Base-by-base conservation (phyloP, 2,797 vertebrate species). In the Microcaecilia unicolor region DNA sequence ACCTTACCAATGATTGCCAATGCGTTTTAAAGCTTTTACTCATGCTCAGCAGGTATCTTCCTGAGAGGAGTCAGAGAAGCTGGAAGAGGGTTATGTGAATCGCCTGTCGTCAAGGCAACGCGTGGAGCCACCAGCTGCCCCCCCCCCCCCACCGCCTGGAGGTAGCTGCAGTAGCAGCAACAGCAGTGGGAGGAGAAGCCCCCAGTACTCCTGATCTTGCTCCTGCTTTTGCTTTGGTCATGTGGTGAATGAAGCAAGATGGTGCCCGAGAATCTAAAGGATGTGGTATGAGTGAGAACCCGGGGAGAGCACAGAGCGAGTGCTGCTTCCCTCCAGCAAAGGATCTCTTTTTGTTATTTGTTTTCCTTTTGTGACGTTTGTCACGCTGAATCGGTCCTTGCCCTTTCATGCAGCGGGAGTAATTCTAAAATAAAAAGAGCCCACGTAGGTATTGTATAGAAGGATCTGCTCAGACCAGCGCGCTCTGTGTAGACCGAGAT, bases 101-200 rank as follows among this genome's bases (percentile, higher is more conserved):
- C 51, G 61, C 55, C 48, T 55, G 69, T 81, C 72, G 57, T 64
- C 40, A 77, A 59, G 74, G 71, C 44, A 67, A 81, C 76, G 20
- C 64, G 24, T 32, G 1, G 15, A 20, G 52, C 35, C 19, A 8
- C 34, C 44, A 46, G 44, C 21, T 44, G 33, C 44, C 29, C 36
- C 44, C 29, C 36, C 36, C 44, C 37, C 7, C 55, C 37, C 7
- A 37, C 55, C 13, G 63, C 66, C 61, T 15, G 45, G 37, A 17
- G 52, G 25, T 34, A 48, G 19, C 18, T 39, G 41, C 43, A 31
- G 44, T 54, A 33, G 43, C 27, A 4, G 35, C 32, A 18, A 21
- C 37, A 40, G 31, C 46, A 51, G 41, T 41, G 50, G 21, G 64
- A 49, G 50, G 53, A 27, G 47, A 45, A 28, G 30, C 60, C 67